phyloP scores from a whole-genome alignment of 2,797 vertebrate species.

The Pantherophis alleghaniensis region DNA sequence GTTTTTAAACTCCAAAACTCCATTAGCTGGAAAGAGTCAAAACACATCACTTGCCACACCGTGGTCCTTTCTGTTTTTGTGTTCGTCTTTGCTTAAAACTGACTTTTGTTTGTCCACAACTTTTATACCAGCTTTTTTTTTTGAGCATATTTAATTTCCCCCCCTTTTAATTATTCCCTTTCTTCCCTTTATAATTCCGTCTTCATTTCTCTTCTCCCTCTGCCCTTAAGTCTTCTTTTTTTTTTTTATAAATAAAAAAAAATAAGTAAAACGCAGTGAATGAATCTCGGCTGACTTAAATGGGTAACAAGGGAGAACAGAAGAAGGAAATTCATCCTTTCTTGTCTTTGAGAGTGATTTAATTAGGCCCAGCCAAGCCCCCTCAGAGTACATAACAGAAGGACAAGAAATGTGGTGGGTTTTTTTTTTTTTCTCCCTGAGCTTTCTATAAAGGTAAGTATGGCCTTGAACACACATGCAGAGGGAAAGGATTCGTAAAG shows the following conservation, averaged over 20 bases:
- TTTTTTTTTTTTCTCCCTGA: background rate
- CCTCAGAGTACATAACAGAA: slow-evolving; percentile 57
- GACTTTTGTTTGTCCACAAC: background rate
- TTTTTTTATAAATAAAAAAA: slow-evolving; percentile 50
- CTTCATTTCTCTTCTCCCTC: background rate
- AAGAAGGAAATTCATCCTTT: slow-evolving; percentile 80
- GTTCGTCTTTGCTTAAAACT: background rate
- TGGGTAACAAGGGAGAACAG: slow-evolving; percentile 75
- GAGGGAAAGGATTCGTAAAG: slow-evolving; percentile 87
- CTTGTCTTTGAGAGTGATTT: slow-evolving; percentile 90
- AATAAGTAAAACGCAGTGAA: slow-evolving; percentile 72
- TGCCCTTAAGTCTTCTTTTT: slow-evolving; percentile 13
- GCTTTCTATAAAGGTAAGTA: slow-evolving; percentile 73
- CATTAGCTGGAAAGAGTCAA: background rate
- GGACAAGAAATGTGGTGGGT: slow-evolving; percentile 58
- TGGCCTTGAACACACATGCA: slow-evolving; percentile 75
- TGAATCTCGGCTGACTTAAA: slow-evolving; percentile 70
- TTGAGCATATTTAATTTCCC: background rate
- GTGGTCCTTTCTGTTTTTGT: background rate
- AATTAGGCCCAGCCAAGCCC: slow-evolving; percentile 79
- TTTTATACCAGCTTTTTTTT: background rate
- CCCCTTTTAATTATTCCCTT: background rate
- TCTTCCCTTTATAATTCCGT: background rate
- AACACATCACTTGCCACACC: background rate
- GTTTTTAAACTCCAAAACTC: background rate